Conservation (phyloP, 1,140 invertebrate genomes). For the Pseudomyrmex concolor region DNA sequence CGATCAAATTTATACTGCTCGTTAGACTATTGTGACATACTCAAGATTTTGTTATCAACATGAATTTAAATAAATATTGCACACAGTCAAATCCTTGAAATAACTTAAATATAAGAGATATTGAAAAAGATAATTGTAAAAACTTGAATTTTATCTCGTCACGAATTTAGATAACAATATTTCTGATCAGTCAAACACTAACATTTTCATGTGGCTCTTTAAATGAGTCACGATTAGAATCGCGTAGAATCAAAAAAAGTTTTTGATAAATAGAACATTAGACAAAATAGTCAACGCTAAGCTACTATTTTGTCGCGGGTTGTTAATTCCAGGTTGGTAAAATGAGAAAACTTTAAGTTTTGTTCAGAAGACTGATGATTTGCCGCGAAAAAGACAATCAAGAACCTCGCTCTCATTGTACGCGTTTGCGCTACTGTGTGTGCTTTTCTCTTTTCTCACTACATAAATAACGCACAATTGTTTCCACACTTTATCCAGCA, state of each 20-base stretch:
- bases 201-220: too few relatives aligned
- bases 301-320: slow-evolving; percentile 26
- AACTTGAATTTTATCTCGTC: background rate
- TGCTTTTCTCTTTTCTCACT: slow-evolving; percentile 29
- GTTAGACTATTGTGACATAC: slow-evolving; percentile 49
- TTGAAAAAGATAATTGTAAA: background rate
- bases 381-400: slow-evolving; percentile 46
- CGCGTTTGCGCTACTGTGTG: slow-evolving; percentile 6
- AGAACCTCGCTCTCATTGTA: slow-evolving; percentile 19
- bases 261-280: slow-evolving; percentile 14
- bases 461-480: slow-evolving; percentile 48
- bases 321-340: slow-evolving; percentile 43
- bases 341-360: slow-evolving; percentile 56
- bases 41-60: slow-evolving; percentile 38
- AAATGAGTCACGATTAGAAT: background rate
- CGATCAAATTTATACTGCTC: slow-evolving; percentile 44
- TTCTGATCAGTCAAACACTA: too few relatives aligned
- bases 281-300: slow-evolving; percentile 37
- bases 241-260: background rate
- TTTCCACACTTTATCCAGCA: slow-evolving; percentile 3
- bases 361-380: slow-evolving; percentile 16
- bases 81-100: background rate
- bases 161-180: background rate
- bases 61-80: background rate
- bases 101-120: background rate